Percentiles rank a stretch among this genome's conserved stretches.
These are phyloP conservation scores for Zaprionus lachaisei DNA, from an alignment of 1,140 invertebrate species.

Conservation along the genomic window DNA sequence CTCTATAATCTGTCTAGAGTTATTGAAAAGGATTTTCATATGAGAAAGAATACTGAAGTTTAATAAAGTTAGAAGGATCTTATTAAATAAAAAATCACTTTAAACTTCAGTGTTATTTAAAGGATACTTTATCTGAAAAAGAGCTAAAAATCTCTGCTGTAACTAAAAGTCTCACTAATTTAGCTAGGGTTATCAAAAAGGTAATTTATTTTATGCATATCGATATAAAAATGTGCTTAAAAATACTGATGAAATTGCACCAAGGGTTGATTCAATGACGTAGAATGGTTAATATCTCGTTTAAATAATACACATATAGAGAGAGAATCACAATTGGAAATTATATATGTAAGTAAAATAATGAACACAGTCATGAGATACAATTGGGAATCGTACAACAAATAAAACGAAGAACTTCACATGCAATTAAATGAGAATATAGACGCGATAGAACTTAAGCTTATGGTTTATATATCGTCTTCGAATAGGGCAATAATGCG, in stretches of 20 bases:
- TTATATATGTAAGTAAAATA: background rate
- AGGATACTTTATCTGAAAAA: too few relatives aligned
- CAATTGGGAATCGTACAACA: slow-evolving; percentile 5
- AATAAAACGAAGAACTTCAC: background rate
- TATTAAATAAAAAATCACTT: too few relatives aligned
- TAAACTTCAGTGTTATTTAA: too few relatives aligned
- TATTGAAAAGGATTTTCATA: too few relatives aligned
- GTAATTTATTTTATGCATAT: background rate
- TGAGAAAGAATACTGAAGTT: too few relatives aligned
- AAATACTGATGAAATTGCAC: slow-evolving; percentile 1
- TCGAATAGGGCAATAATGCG: slow-evolving; percentile 81
- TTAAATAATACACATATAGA: background rate
- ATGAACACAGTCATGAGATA: slow-evolving; percentile 4
- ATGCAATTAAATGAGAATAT: slow-evolving; percentile 22
- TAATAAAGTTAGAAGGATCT: too few relatives aligned
- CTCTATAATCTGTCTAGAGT: background rate
- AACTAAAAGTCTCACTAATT: too few relatives aligned
- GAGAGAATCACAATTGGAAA: background rate
- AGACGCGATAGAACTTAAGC: background rate
- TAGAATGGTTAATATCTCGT: background rate
- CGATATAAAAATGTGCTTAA: background rate
- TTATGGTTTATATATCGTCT: slow-evolving; percentile 63
- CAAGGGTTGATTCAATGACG: background rate
- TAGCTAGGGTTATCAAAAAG: background rate
- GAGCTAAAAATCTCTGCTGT: too few relatives aligned